A percentile compares a stretch with the other conserved stretches of the same genome.
Conservation (phyloP, 37 sponge, comb jelly and placozoan species). For the Lycopodina hypogea region DNA sequence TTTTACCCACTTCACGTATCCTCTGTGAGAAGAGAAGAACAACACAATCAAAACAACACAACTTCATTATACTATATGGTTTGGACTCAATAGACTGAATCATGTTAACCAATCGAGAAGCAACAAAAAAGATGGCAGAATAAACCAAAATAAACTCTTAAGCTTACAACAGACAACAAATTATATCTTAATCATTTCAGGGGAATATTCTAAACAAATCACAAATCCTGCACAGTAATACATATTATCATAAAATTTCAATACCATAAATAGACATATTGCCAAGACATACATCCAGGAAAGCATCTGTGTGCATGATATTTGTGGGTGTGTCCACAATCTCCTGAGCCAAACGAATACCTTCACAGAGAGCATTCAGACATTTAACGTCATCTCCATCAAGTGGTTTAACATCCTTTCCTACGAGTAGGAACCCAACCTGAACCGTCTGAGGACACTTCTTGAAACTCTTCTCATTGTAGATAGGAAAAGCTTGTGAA, state of each 20-base stretch:
- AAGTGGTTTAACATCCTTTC: slow-evolving; percentile 28
- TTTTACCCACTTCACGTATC: slow-evolving; percentile 46
- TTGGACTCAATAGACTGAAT: not conserved
- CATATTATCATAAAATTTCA: too few relatives aligned
- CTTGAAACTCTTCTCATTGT: slow-evolving; percentile 47
- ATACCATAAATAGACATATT: too few relatives aligned
- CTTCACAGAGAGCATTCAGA: slow-evolving; percentile 39
- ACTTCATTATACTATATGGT: not conserved
- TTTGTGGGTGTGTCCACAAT: slow-evolving; percentile 89
- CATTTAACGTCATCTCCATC: slow-evolving; percentile 39
- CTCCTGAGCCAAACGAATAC: slow-evolving; percentile 73
- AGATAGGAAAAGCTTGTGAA: slow-evolving; percentile 78
- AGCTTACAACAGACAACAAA: too few relatives aligned
- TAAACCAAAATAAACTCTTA: too few relatives aligned
- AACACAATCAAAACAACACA: not conserved
- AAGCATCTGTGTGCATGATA: slow-evolving; percentile 88
- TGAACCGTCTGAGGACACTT: slow-evolving; percentile 11
- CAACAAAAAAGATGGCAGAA: too few relatives aligned
- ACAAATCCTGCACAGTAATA: too few relatives aligned
- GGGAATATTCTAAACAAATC: too few relatives aligned
- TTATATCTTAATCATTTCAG: too few relatives aligned
- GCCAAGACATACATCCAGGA: slow-evolving; percentile 74
- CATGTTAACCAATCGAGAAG: too few relatives aligned
- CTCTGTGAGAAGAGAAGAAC: slow-evolving; percentile 27
- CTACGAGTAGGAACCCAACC: slow-evolving; percentile 58